Evolutionary conservation across 2,113 vertebrate species (phyloP), one percentile per base, ranked within the genome.

Genomic region (Pogonocichla stellata): DNA sequence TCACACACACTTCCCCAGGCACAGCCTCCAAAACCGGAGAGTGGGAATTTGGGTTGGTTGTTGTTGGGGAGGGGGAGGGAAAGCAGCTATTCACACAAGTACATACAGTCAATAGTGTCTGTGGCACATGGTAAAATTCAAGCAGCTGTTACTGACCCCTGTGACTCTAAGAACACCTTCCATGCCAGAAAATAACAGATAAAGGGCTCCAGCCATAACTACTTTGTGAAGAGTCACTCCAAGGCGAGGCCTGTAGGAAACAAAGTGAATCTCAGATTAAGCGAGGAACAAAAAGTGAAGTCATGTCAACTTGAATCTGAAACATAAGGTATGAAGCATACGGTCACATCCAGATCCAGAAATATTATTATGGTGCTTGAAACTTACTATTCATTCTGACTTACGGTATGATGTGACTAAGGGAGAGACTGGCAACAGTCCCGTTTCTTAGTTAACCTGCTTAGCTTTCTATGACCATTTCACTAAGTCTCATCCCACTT

Each of bases 161-260:
- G 99, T 99, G 91, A 99, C 99, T 98, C 99, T 98, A 78, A 99
- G 98, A 83, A 99, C 99, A 45, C 99, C 99, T 96, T 99, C 99
- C 98, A 99, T 99, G 43, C 99, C 99, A 85, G 99, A 99, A 96
- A 99, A 99, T 69, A 99, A 96, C 29, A 99, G 98, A 96, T 99
- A 99, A 73, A 99, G 98, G 28, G 98, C 97, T 62, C 99, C 99
- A 62, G 99, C 99, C 65, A 99, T 99, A 50, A 98, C 98, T 64
- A 99, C 98, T 71, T 99, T 99, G 93, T 99, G 99, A 87, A 99
- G 98, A 22, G 99, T 99, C 74, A 99, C 99, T 50, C 99, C 99
- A 92, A 99, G 98, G 38, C 99, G 97, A 89, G 99, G 99, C 85
- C 99, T 99, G 86, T 22, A 92, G 10, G 43, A 91, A 95, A 97